Evolutionary conservation across 2,113 vertebrate genomes (phyloP), one percentile per base, ranked within the genome.

Genomic region (Parus major): DNA sequence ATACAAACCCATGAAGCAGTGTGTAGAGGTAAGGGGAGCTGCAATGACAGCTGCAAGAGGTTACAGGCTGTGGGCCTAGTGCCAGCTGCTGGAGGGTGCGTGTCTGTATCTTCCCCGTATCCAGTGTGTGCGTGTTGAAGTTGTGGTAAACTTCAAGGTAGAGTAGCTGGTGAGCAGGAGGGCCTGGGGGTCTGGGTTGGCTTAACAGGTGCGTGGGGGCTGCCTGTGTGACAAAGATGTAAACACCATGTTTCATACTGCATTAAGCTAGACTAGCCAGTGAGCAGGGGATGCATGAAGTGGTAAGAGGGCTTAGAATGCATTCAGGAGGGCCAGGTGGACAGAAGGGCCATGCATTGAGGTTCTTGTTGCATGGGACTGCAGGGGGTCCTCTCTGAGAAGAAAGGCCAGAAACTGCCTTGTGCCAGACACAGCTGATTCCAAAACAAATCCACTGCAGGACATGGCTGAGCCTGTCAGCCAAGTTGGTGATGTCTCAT

Each of bases 11-110:
- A 57, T 0, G 4, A 81, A 73, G 6, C 1, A 2, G 66, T 17
- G 18, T 21, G 14, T 7, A 71, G 33, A 31, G 23, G 20, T 33
- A 46, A 13, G 8, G 4, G 5, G 15, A 80, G 46, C 17, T 50
- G 19, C 25, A 82, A 84, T 25, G 44, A 60, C 16, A 57, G 12
- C 65, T 53, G 15, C 20, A 81, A 33, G 52, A 63, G 2, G 28
- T 56, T 49, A 60, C 12, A 92, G 24, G 5, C 41, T 39, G 17
- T 36, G 24, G 70, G n/a, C 13, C 18, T 44, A 5, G 19, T 60
- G 23, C 27, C 2, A 12, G n/a, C 57, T 81, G 52, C 73, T 52
- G 21, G 0, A 2, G 23, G 3, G 3, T 3, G 2, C 41, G 15
- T 15, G 7, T 12, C 61, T 53, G 18, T 7, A n/a, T 33, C 36